phyloP scores from a whole-genome alignment of 2,797 vertebrate genomes.

The Erethizon dorsatum region DNA sequence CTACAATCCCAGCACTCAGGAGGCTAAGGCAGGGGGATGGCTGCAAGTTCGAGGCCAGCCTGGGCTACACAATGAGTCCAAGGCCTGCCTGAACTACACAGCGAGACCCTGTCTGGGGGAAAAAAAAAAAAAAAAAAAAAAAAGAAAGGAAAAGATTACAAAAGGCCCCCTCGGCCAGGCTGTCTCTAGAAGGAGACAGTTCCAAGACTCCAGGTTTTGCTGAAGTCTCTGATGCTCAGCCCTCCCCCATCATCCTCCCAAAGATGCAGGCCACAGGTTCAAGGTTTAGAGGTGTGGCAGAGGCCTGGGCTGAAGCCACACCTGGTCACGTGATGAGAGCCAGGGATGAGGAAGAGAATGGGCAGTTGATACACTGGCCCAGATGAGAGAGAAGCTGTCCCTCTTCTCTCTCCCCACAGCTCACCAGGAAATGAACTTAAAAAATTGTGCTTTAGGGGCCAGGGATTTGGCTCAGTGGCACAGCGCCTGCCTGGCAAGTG shows the following conservation, averaged over 20 bases:
- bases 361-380: neutral
- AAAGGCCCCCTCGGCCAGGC: neutral
- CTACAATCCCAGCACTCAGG: neutral
- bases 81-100: neutral
- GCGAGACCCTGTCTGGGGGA: neutral
- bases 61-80: neutral
- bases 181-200: neutral
- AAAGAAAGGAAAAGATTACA: neutral
- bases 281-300: constrained; percentile 71
- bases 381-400: neutral
- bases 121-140: neutral
- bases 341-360: neutral
- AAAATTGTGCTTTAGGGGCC: neutral
- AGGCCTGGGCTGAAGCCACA: neutral
- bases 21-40: neutral
- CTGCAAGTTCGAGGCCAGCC: neutral
- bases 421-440: neutral
- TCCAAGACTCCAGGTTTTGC: neutral
- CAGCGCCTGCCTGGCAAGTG: too few relatives aligned
- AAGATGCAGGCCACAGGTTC: neutral
- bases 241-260: neutral
- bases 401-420: too few relatives aligned
- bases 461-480: too few relatives aligned
- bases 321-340: neutral
- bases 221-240: neutral